Conservation (phyloP, 2,888 invertebrate genomes). For the Sphaerophoria rueppellii region DNA sequence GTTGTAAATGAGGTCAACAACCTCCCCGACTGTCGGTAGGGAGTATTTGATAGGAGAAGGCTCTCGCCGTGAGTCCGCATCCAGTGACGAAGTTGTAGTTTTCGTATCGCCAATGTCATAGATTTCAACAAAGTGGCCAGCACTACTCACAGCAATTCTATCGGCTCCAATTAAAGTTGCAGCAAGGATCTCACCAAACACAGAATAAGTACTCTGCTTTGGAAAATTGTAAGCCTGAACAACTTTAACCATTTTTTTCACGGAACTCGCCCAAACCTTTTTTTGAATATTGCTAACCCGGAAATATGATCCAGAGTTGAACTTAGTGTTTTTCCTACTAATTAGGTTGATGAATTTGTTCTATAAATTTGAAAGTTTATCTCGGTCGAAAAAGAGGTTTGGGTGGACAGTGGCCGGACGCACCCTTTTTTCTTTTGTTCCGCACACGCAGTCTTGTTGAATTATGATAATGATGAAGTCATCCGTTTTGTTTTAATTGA, state of each 20-base stretch:
- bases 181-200: slow-evolving; percentile 80
- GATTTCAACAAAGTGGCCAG: slow-evolving; percentile 81
- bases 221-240: slow-evolving; percentile 81
- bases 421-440: slow-evolving; percentile 57
- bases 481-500: slow-evolving; percentile 36
- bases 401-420: slow-evolving; percentile 53
- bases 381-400: slow-evolving; percentile 21
- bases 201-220: slow-evolving; percentile 80
- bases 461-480: slow-evolving; percentile 65
- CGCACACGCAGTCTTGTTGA: slow-evolving; percentile 55
- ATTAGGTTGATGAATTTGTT: slow-evolving; percentile 66
- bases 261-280: neutral
- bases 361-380: slow-evolving; percentile 49
- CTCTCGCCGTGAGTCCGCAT: slow-evolving; percentile 75
- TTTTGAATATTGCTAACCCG: slow-evolving; percentile 22
- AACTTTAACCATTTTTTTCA: slow-evolving; percentile 80
- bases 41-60: slow-evolving; percentile 81
- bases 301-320: slow-evolving; percentile 48
- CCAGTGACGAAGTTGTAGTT: slow-evolving; percentile 39
- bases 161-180: slow-evolving; percentile 79
- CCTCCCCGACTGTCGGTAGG: slow-evolving; percentile 89
- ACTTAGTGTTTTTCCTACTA: slow-evolving; percentile 45
- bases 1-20: slow-evolving; percentile 87
- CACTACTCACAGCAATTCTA: slow-evolving; percentile 81
- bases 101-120: slow-evolving; percentile 78